phyloP scores from a whole-genome alignment of 2,113 vertebrate genomes.

The Himantopus leucocephalus region DNA sequence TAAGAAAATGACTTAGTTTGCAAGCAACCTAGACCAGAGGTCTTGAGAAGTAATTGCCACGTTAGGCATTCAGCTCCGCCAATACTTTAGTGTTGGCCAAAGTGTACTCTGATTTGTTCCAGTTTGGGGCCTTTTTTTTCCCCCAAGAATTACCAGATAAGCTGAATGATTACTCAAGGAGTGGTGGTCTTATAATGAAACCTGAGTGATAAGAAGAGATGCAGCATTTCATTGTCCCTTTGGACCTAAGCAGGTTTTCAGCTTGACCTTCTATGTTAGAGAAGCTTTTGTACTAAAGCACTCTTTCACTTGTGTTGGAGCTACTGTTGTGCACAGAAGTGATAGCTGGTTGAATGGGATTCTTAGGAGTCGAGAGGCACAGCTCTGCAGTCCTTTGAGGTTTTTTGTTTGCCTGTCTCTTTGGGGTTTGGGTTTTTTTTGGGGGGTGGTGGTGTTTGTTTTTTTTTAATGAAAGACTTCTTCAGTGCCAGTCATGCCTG shows the following conservation, averaged over 20 bases:
- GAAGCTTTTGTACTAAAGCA: not conserved
- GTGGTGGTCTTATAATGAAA: not conserved
- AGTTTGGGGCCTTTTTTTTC: not conserved
- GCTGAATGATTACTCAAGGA: not conserved
- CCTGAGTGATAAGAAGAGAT: not conserved
- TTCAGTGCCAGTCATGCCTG: not conserved
- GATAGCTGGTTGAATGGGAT: not conserved
- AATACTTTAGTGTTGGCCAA: not conserved
- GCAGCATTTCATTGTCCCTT: slow-evolving; percentile 1
- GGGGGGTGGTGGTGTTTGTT: accelerated
- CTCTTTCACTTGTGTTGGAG: not conserved
- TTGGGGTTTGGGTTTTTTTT: not conserved
- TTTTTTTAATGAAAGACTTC: not conserved
- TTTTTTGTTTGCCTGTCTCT: not conserved
- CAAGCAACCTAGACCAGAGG: not conserved
- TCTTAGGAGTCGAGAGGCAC: not conserved
- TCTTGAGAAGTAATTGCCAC: not conserved
- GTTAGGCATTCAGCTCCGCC: not conserved
- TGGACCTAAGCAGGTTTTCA: not conserved
- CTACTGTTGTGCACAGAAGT: not conserved
- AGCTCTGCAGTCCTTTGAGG: not conserved
- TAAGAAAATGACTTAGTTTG: not conserved
- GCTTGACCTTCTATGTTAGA: not conserved
- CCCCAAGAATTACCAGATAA: not conserved
- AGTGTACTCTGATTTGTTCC: not conserved